Percentiles rank a stretch among this genome's conserved stretches.
phyloP scores from a whole-genome alignment of 2,113 vertebrate species.

The Mormyrus lacerda region DNA sequence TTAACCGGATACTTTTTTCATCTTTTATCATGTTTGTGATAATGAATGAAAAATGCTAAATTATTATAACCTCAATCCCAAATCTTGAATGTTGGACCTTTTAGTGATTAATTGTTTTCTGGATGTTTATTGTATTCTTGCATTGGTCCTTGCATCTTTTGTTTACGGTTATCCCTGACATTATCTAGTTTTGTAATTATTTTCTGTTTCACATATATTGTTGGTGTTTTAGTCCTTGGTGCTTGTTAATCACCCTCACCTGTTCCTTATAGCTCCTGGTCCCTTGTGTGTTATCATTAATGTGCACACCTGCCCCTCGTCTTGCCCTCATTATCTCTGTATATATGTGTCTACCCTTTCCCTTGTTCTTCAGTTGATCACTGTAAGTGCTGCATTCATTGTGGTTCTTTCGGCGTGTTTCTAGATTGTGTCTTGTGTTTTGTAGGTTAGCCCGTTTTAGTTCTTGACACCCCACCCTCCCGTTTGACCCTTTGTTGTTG shows the following conservation, averaged over 20 bases:
- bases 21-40: neutral
- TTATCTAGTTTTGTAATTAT: neutral
- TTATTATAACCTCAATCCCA: neutral
- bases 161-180: neutral
- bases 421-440: neutral
- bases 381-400: neutral
- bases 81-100: neutral
- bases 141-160: neutral
- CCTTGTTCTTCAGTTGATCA: neutral
- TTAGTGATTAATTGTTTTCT: neutral
- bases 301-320: neutral
- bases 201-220: neutral
- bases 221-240: neutral
- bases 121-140: neutral
- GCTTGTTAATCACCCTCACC: neutral
- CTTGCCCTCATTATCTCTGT: neutral
- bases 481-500: neutral
- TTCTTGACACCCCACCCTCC: neutral
- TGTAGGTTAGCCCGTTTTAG: neutral
- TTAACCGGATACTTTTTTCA: neutral
- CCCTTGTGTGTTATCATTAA: neutral
- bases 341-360: neutral
- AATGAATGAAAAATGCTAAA: neutral
- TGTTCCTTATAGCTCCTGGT: neutral
- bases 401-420: too few relatives aligned